Evolutionary conservation across 1,140 invertebrate species (phyloP).

Genomic region (Apis laboriosa): DNA sequence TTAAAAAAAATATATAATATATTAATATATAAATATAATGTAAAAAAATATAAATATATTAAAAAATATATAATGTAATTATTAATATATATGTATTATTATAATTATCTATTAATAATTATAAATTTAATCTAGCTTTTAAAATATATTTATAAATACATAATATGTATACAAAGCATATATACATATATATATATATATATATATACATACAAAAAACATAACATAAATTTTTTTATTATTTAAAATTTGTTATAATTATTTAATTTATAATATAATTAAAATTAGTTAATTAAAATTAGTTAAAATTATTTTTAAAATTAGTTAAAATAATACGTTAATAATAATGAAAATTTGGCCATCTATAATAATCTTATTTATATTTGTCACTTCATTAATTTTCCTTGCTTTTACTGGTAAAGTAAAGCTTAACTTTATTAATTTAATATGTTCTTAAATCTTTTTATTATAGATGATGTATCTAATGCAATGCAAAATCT

Average conservation of each 20-base stretch:
- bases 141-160: no score
- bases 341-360: not conserved
- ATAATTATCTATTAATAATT: no score
- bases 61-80: no score
- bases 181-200: no score
- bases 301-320: not conserved
- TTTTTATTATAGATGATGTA: not conserved
- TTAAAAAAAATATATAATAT: no score
- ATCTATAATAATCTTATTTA: not conserved
- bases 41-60: no score
- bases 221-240: not conserved
- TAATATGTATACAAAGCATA: not conserved
- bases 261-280: no score
- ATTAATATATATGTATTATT: no score
- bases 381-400: not conserved
- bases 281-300: no score
- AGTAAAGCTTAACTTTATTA: not conserved
- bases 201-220: not conserved
- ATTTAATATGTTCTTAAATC: not conserved
- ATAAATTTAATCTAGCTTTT: no score
- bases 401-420: not conserved
- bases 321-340: not conserved
- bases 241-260: no score
- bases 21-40: no score
- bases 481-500: conserved; percentile 8